Evolutionary conservation across 2,888 invertebrate genomes (phyloP).

Genomic region (Clanis bilineata): DNA sequence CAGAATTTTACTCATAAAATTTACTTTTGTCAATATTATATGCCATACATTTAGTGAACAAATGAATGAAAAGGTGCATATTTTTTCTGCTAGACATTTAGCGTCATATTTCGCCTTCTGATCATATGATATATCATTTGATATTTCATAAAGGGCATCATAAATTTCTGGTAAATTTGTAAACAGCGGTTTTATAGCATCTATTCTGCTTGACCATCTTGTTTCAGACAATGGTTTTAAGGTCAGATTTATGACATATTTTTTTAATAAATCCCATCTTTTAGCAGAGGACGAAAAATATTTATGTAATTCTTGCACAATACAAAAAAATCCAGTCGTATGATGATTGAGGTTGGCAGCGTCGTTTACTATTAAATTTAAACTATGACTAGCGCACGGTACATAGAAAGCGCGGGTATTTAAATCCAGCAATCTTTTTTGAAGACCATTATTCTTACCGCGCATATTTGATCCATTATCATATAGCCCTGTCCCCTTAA

Average conservation of each 20-base stretch:
- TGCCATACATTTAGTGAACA: constrained; percentile 20
- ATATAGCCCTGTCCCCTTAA: constrained; percentile 25
- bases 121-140: constrained; percentile 22
- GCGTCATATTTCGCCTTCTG: constrained; percentile 18
- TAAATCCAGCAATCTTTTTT: constrained; percentile 27
- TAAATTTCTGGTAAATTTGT: constrained; percentile 18
- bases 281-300: constrained; percentile 26
- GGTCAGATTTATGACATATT: constrained; percentile 27
- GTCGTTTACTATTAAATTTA: constrained; percentile 26
- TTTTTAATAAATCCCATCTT: constrained; percentile 27
- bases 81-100: constrained; percentile 23
- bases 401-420: constrained; percentile 27
- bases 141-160: constrained; percentile 25
- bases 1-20: constrained; percentile 25
- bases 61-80: constrained; percentile 25
- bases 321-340: constrained; percentile 25
- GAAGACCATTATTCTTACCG: constrained; percentile 26
- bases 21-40: constrained; percentile 24
- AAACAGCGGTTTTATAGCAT: constrained; percentile 23
- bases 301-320: constrained; percentile 24
- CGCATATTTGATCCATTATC: constrained; percentile 26
- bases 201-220: constrained; percentile 28
- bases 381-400: constrained; percentile 26
- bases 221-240: constrained; percentile 26
- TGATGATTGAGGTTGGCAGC: constrained; percentile 24